Evolutionary conservation across 2,888 invertebrate genomes (phyloP).

Genomic region (Hyalella azteca): DNA sequence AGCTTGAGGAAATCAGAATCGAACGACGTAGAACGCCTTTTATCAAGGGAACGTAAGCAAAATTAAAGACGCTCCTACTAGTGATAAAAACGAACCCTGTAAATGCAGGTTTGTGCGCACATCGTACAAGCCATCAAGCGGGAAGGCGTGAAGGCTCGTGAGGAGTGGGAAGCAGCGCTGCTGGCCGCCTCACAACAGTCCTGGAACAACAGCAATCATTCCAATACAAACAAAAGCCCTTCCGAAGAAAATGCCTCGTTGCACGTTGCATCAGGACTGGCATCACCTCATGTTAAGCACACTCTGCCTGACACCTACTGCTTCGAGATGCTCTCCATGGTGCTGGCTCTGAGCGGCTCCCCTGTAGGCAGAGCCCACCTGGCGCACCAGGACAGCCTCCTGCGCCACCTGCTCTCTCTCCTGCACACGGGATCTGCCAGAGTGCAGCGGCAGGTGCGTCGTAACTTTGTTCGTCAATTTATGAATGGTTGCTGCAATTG

Average conservation of each 20-base stretch:
- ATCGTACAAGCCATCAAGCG: slow-evolving; percentile 81
- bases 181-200: slow-evolving; percentile 59
- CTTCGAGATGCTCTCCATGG: slow-evolving; percentile 96
- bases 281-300: slow-evolving; percentile 51
- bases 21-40: too few species aligned
- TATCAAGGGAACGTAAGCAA: too few species aligned
- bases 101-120: slow-evolving; percentile 61
- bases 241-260: slow-evolving; percentile 23
- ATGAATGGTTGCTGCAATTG: too few species aligned
- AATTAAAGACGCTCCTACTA: too few species aligned
- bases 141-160: slow-evolving; percentile 83
- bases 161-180: slow-evolving; percentile 84
- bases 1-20: too few species aligned
- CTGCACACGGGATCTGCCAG: slow-evolving; percentile 93
- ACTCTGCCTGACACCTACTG: slow-evolving; percentile 82
- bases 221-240: slow-evolving; percentile 9
- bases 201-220: slow-evolving; percentile 33
- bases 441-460: slow-evolving; percentile 84
- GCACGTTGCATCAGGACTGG: slow-evolving; percentile 42
- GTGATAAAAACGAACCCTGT: too few species aligned
- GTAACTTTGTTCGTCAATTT: too few species aligned
- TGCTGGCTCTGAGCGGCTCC: slow-evolving; percentile 89
- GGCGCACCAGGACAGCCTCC: slow-evolving; percentile 83
- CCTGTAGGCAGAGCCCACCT: slow-evolving; percentile 87
- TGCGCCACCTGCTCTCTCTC: slow-evolving; percentile 82